Evolutionary conservation across 2,888 invertebrate species (phyloP).

Genomic region (Cyrtodaria siliqua): DNA sequence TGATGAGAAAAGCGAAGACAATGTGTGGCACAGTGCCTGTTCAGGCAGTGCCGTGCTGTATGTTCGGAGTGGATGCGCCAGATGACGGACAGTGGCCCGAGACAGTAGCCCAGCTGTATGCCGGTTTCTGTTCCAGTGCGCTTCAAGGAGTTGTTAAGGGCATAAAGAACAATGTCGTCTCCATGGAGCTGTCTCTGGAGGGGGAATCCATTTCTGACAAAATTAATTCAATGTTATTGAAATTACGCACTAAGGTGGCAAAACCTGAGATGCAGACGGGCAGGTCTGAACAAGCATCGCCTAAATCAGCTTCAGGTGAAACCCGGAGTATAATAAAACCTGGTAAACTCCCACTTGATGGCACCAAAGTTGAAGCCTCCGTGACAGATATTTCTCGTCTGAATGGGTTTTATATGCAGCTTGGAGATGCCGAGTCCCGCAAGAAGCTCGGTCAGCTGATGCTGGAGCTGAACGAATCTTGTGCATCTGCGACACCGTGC

Average conservation of each 20-base stretch:
- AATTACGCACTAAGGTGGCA: background rate
- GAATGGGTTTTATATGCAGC: constrained; percentile 15
- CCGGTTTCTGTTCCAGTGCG: constrained; percentile 51
- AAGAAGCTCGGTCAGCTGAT: constrained; percentile 32
- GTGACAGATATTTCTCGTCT: background rate
- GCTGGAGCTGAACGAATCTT: constrained; percentile 87
- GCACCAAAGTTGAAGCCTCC: constrained; percentile 3
- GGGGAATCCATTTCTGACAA: constrained; percentile 12
- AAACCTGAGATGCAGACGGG: background rate
- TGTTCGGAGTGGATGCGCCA: constrained; percentile 54
- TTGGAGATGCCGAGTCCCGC: constrained; percentile 8
- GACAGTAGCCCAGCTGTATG: constrained; percentile 41
- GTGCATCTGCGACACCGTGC: constrained; percentile 18
- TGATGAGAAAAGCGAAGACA: constrained; percentile 61
- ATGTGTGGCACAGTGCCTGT: constrained; percentile 59
- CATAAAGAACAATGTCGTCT: constrained; percentile 24
- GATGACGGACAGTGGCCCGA: constrained; percentile 28
- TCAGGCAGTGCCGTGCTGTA: constrained; percentile 72
- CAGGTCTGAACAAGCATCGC: no score
- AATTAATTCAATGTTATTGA: background rate
- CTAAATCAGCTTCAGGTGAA: no score
- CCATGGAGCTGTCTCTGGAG: constrained; percentile 24
- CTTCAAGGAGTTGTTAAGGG: constrained; percentile 36
- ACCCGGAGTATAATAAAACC: no score
- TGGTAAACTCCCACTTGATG: background rate